Evolutionary conservation across 2,888 invertebrate species (phyloP).

Genomic region (Loripinus fragilis): DNA sequence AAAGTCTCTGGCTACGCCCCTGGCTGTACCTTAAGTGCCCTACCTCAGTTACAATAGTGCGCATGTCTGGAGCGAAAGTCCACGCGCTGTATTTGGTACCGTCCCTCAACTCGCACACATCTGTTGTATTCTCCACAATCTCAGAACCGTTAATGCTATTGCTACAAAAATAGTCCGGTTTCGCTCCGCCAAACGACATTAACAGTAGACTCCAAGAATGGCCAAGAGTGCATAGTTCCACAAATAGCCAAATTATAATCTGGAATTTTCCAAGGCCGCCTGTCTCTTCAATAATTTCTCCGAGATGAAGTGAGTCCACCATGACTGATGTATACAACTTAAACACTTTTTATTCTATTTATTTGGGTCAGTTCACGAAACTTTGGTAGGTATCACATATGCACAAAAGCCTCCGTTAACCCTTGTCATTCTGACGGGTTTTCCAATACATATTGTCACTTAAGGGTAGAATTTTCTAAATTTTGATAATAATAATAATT

Average conservation of each 20-base stretch:
- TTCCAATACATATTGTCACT: no score
- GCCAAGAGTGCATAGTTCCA: not conserved
- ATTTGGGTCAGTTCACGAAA: no score
- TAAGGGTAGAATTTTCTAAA: no score
- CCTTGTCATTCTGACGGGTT: no score
- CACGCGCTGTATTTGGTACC: not conserved
- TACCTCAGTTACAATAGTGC: conserved; percentile 19
- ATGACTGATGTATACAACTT: not conserved
- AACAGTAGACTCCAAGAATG: conserved; percentile 17
- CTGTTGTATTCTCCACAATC: not conserved
- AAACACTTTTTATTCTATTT: no score
- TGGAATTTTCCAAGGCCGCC: conserved; percentile 10
- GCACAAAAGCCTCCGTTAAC: no score
- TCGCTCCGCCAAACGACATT: conserved; percentile 13
- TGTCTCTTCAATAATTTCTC: conserved; percentile 12
- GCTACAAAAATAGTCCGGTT: not conserved
- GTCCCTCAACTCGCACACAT: not conserved
- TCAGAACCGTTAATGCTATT: not conserved
- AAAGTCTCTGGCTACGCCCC: no score
- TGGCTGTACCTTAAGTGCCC: no score
- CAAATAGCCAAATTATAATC: not conserved
- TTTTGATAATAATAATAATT: no score
- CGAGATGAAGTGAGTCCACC: conserved; percentile 4
- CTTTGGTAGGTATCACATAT: no score
- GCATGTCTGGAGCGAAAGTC: conserved; percentile 10